Evolutionary conservation across 2,888 invertebrate species (phyloP).

Genomic region (Drosophila eohydei): DNA sequence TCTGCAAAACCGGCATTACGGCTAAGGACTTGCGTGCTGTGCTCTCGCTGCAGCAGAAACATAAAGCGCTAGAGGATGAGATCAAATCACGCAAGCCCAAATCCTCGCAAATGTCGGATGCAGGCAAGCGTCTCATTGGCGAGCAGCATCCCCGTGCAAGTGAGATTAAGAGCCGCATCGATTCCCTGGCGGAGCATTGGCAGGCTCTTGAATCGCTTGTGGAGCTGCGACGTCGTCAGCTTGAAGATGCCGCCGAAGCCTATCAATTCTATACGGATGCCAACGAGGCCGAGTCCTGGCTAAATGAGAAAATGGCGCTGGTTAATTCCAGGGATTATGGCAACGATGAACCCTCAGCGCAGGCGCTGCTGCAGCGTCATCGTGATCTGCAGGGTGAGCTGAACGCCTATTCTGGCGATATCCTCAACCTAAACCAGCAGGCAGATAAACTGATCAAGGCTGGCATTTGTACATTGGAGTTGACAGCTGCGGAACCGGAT

Average conservation of each 20-base stretch:
- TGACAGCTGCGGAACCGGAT: conserved; percentile 87
- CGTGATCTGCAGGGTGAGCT: conserved; percentile 94
- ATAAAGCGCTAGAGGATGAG: conserved; percentile 95
- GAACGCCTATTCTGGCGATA: conserved; percentile 94
- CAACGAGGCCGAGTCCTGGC: conserved; percentile 98
- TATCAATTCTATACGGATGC: conserved; percentile 99
- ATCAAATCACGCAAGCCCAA: conserved; percentile 90
- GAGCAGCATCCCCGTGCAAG: conserved; percentile 92
- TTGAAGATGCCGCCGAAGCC: conserved; percentile 95
- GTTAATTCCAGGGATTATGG: conserved; percentile 96
- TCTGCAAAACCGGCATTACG: conserved; percentile 96
- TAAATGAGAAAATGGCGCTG: conserved; percentile 97
- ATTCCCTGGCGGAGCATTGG: conserved; percentile 94
- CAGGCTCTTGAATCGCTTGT: conserved; percentile 93
- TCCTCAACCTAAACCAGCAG: conserved; percentile 91
- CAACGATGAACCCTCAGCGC: conserved; percentile 95
- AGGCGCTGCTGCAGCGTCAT: conserved; percentile 94
- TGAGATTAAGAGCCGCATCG: conserved; percentile 93
- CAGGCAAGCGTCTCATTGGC: conserved; percentile 89
- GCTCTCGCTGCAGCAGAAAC: conserved; percentile 95
- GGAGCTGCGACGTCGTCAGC: conserved; percentile 89
- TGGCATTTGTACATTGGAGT: conserved; percentile 88
- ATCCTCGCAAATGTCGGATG: conserved; percentile 89
- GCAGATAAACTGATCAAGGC: conserved; percentile 91
- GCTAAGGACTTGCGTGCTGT: conserved; percentile 97